phyloP scores from a whole-genome alignment of 2,797 vertebrate species.

The Parauchenoglanis ngamensis region DNA sequence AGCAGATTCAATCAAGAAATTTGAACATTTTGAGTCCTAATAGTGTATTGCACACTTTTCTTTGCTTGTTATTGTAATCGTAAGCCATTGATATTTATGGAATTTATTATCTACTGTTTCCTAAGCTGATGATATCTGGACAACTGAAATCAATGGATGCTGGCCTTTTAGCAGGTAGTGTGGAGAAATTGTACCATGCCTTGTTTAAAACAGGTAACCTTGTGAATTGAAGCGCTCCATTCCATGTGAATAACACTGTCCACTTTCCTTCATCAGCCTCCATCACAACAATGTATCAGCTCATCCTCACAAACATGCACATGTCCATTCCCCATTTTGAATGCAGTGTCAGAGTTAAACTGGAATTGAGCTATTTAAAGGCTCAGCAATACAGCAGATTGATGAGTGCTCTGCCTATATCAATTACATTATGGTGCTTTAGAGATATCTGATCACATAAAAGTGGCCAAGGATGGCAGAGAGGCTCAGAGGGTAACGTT shows the following conservation, averaged over 20 bases:
- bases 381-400: background rate
- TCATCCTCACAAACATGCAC: background rate
- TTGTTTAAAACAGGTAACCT: background rate
- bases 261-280: background rate
- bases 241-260: background rate
- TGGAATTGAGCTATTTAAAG: background rate
- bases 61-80: background rate
- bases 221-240: background rate
- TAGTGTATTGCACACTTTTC: background rate
- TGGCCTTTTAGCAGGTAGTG: background rate
- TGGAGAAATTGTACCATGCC: background rate
- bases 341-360: background rate
- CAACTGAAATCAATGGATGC: background rate
- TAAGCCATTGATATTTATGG: background rate
- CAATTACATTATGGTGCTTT: background rate
- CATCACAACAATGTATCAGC: background rate
- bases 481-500: background rate
- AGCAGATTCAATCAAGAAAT: slow-evolving; percentile 47
- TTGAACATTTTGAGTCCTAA: slow-evolving; percentile 29
- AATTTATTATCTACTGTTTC: background rate
- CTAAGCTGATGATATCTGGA: background rate
- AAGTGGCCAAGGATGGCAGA: background rate
- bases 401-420: background rate
- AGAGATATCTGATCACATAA: background rate
- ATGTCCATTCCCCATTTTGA: background rate